These are phyloP conservation scores for Spisula solida DNA, from an alignment of 2,888 invertebrate genomes.

Conservation along the genomic window DNA sequence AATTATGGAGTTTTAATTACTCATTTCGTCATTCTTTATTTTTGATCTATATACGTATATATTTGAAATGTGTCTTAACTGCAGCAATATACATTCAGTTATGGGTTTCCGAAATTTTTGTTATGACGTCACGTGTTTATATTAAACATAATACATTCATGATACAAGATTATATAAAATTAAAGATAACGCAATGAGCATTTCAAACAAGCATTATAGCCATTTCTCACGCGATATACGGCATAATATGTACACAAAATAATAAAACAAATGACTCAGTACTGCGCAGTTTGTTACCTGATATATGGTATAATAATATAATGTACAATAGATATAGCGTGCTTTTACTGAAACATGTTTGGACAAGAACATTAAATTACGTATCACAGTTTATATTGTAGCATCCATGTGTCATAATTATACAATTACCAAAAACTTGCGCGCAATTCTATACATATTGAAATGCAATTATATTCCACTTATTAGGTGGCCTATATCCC, in stretches of 20 bases:
- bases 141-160: background rate
- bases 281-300: background rate
- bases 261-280: conserved; percentile 5
- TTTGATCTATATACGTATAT: no score
- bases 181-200: background rate
- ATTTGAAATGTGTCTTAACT: no score
- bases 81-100: background rate
- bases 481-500: background rate
- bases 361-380: background rate
- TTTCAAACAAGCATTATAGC: background rate
- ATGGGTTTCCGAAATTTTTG: background rate
- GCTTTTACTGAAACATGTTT: conserved; percentile 12
- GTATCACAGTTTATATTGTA: background rate
- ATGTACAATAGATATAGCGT: background rate
- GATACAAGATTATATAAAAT: background rate
- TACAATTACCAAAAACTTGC: background rate
- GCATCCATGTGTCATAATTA: background rate
- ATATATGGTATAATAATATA: background rate
- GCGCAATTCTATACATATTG: background rate
- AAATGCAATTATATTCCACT: background rate
- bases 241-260: background rate
- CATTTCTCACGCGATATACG: background rate
- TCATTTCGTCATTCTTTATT: no score
- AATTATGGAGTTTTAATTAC: no score
- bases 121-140: background rate